Base-by-base conservation (phyloP, 2,888 invertebrate species). In the Anticlea derivata region DNA sequence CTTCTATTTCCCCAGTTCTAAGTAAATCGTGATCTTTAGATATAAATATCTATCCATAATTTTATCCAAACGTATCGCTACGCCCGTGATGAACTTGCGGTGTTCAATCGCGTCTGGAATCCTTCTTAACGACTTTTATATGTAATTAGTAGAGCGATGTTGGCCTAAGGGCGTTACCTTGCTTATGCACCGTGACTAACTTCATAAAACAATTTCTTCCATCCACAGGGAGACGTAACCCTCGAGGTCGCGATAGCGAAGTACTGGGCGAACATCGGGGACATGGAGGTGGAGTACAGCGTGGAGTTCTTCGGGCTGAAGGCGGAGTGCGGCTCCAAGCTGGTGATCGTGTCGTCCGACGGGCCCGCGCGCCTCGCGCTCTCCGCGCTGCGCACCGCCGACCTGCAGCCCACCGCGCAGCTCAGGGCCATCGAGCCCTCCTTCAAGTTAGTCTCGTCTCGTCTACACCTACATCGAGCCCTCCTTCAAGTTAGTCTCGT, bases 211-310 rank as follows among this genome's bases (percentile, higher is more conserved):
- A 5, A 22, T 43, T 11, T 12, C 1, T n/a, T n/a, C n/a, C n/a
- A n/a, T n/a, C n/a, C n/a, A n/a, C 73, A 95, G 94, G 94, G 95
- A 48, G 95, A 95, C 52, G 88, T 94, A 13, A 95, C 97, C 11
- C 80, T 99, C 51, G 99, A 99, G 86, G 86, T 99, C 30, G 97
- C 95, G 49, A 92, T 99, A 55, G 97, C 97, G 5, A 98, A 98
- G 83, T 98, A 97, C 92, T 99, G 98, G 98, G 96, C 98, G 6
- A 97, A 95, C 89, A 91, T 96, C 44, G 97, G 97, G 20, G 95
- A 95, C 31, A 92, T 95, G 45, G 83, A 80, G 30, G 78, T 97
- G 12, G 93, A 94, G 76, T 97, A 97, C 80, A 92, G 91, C 27
- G 81, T 99, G 33, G 93, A 94, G 70, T 97, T 99, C 85, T 94